Base-by-base conservation (phyloP, 2,888 invertebrate genomes). In the Athalia rosae region DNA sequence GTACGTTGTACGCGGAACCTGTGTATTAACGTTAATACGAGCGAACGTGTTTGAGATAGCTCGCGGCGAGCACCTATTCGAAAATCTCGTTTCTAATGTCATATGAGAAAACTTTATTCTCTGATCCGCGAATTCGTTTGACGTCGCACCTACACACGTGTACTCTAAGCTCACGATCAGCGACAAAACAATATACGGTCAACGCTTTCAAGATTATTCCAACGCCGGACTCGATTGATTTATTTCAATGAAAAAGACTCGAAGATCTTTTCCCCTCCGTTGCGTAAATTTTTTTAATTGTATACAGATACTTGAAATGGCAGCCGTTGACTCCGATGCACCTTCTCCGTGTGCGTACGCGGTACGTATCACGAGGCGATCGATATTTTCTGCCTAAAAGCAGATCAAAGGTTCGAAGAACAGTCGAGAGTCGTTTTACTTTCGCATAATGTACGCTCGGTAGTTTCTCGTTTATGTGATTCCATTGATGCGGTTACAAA, bases 11-110 rank as follows among this genome's bases (percentile, higher is more conserved):
- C 28, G n/a, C n/a, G n/a, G 28, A 28, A 28, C 28, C 28, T 28
- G 67, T 64, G 63, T 71, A 71, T 71, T 71, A 71, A 71, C 71
- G 71, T 71, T 71, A 71, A 58, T 58, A 71, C 45, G 71, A 15
- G 71, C 7, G 45, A 71, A 71, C 58, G 71, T 71, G 71, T 71
- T 71, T 71, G 58, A 58, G 71, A 58, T 58, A 71, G 71, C 71
- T 71, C 45, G 58, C 58, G 71, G 71, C 58, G 45, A 45, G 41
- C 43, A 58, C 71, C 71, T 71, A 58, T 71, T 71, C n/a, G 15
- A 67, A 56, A 71, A 71, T 56, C 71, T 13, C 56, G 58, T 58
- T 71, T 58, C 58, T 58, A 71, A 43, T 15, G 43, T 71, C 53
- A 67, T 4, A 53, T 41, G 48, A 67, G 67, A 56, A 66, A 71